Base-by-base conservation (phyloP, 2,888 invertebrate species). In the Agrochola lota region DNA sequence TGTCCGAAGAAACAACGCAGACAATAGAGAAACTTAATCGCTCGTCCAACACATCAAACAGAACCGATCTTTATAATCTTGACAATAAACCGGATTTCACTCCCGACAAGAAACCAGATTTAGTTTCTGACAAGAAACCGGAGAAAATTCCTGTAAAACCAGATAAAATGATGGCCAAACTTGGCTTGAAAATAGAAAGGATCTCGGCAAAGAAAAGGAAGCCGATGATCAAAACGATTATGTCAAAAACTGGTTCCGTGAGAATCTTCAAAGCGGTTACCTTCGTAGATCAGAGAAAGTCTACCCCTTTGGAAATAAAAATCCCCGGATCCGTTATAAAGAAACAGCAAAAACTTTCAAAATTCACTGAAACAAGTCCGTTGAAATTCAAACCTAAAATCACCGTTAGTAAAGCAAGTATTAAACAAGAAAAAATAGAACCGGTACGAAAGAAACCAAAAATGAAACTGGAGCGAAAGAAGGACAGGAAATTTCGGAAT, bases 221-320 rank as follows among this genome's bases (percentile, higher is more conserved):
- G 74, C 93, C 93, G 0, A 83, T 93, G 0, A 92, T 94, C 0
- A 93, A 91, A 84, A 94, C 94, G 0, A 86, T 93, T 0, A 89
- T 85, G 6, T 85, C 91, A 0, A 92, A 89, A 73, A 88, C 88
- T n/a, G 91, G 91, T 4, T 57, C 81, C 0, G 75, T 86, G 0
- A 91, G 87, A 78, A 77, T 91, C 0, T 94, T 89, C 77, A 95
- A 95, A 88, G 91, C 94, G 0, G 94, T 95, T 0, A 92, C 93
- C 0, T 95, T 95, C 72, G 90, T 90, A 0, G 94, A 94, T 7
- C 84, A 90, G 4, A 91, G 89, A 0, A 84, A 87, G 23, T 73
- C 81, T 0, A 83, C 84, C 0, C 85, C 89, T 0, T 74, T 94
- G 26, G 84, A 93, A 71, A 93, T 95, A 0, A 93, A 92, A 26